Evolutionary conservation across 2,113 vertebrate species (phyloP).

Genomic region (Larimichthys polyactis): DNA sequence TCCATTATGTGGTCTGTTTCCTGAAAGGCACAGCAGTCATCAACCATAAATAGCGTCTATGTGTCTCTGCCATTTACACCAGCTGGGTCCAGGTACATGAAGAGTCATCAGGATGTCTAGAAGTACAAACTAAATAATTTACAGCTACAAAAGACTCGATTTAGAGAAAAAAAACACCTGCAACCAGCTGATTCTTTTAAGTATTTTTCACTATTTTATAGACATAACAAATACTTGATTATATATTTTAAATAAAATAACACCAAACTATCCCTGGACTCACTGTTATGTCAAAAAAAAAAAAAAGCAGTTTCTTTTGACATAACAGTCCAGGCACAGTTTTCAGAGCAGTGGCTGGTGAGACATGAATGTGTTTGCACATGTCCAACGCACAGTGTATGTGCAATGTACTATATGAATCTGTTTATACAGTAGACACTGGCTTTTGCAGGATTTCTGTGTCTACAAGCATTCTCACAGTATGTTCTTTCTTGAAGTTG

Average conservation of each 20-base stretch:
- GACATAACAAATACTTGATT: background rate
- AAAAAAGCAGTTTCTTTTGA: background rate
- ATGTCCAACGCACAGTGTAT: background rate
- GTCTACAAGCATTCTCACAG: background rate
- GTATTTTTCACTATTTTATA: background rate
- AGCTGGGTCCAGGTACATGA: constrained; percentile 20
- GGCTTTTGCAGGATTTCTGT: constrained; percentile 16
- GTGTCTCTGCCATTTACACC: constrained; percentile 25
- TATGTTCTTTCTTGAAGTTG: background rate
- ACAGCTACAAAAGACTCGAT: background rate
- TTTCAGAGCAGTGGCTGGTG: background rate
- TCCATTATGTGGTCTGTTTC: constrained; percentile 69
- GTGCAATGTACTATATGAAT: background rate
- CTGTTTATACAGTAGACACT: background rate
- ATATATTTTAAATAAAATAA: background rate
- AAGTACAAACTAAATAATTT: background rate
- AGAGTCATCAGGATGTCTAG: background rate
- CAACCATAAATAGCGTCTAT: constrained; percentile 42
- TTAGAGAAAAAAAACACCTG: background rate
- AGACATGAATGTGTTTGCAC: constrained; percentile 1
- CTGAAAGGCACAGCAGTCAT: constrained; percentile 54
- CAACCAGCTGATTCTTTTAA: background rate
- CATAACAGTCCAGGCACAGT: background rate
- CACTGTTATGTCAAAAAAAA: background rate
- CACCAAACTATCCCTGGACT: background rate